phyloP scores from a whole-genome alignment of 2,113 vertebrate genomes.

The Polypterus bichir region DNA sequence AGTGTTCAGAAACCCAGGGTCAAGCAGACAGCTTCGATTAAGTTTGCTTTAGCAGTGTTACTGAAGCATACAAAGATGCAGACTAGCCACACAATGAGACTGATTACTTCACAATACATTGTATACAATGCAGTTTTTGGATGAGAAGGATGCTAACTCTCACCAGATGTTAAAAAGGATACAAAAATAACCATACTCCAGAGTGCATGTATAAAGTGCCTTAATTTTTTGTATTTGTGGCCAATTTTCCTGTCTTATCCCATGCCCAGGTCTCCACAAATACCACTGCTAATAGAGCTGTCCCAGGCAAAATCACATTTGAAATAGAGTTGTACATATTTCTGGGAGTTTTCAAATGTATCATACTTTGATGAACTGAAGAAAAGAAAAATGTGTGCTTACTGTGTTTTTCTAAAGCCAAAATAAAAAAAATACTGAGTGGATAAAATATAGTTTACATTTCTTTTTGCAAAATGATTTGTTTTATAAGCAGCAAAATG shows the following conservation, averaged over 20 bases:
- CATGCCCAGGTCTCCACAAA: not conserved
- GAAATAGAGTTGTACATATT: not conserved
- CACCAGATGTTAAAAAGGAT: constrained; percentile 39
- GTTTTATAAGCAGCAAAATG: not conserved
- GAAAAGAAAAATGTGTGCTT: not conserved
- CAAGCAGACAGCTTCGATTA: constrained; percentile 14
- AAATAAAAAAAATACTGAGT: not conserved
- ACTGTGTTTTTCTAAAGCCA: not conserved
- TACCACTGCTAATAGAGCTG: not conserved
- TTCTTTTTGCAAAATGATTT: not conserved
- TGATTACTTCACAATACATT: not conserved
- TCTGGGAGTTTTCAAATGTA: not conserved
- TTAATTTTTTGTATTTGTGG: not conserved
- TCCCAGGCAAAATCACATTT: not conserved
- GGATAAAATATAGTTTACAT: not conserved
- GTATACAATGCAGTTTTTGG: constrained; percentile 25
- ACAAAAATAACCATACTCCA: constrained; percentile 26
- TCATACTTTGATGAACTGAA: not conserved
- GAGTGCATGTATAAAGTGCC: constrained; percentile 12
- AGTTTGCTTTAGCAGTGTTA: constrained; percentile 22
- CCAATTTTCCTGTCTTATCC: not conserved
- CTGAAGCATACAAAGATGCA: not conserved
- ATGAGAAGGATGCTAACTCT: constrained; percentile 38
- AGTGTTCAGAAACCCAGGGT: constrained; percentile 24
- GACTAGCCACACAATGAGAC: not conserved